Evolutionary conservation across 1,140 invertebrate genomes (phyloP).

Genomic region (Aphis gossypii): DNA sequence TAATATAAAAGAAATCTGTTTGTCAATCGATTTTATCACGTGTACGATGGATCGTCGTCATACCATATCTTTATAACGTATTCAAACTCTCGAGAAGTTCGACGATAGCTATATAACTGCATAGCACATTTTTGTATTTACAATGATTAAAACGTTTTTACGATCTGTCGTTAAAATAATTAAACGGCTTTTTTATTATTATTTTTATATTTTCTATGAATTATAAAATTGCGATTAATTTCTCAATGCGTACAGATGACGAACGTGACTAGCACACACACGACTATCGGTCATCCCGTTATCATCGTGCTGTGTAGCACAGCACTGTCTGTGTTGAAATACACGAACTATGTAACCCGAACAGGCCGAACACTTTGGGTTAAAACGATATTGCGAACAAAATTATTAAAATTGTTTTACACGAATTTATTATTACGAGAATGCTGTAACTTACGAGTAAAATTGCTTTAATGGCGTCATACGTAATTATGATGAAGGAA

Average conservation of each 20-base stretch:
- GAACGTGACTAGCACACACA: not conserved
- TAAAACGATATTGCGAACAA: not conserved
- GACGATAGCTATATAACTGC: not conserved
- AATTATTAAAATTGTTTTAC: not conserved
- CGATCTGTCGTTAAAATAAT: constrained; percentile 16
- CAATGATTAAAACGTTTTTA: not conserved
- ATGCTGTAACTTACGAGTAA: not conserved
- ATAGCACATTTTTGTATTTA: not conserved
- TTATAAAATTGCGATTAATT: not conserved
- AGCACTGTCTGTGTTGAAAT: not conserved
- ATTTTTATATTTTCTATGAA: not conserved
- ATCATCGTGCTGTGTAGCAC: not conserved
- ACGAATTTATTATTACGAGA: not conserved
- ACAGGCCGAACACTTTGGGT: not conserved
- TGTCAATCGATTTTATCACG: constrained; percentile 2
- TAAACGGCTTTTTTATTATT: constrained; percentile 1
- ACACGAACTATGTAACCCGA: no score
- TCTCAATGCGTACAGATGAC: not conserved
- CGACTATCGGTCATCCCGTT: not conserved
- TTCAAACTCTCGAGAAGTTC: not conserved
- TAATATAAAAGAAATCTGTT: not conserved
- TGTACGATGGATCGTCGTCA: not conserved
- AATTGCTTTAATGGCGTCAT: not conserved
- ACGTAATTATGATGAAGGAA: not conserved
- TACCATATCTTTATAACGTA: not conserved